Conservation (phyloP, 2,113 vertebrate species). For the Pangasianodon hypophthalmus region DNA sequence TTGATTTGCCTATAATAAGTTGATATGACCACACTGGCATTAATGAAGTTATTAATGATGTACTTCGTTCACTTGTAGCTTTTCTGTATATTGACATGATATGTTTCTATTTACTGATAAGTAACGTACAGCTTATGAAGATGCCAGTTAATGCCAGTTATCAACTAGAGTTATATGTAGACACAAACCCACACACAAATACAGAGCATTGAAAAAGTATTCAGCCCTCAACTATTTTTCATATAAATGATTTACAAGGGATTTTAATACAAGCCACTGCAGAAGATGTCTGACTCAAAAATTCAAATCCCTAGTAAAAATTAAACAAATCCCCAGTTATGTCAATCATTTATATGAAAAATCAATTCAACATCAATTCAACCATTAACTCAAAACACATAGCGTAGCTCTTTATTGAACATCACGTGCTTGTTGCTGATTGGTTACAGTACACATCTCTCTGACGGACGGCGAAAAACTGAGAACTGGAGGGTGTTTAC, state of each 20-base stretch:
- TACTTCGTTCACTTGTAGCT: background rate
- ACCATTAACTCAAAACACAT: background rate
- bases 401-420: background rate
- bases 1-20: slow-evolving; percentile 31
- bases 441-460: background rate
- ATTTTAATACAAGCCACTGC: background rate
- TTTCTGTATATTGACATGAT: background rate
- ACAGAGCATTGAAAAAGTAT: background rate
- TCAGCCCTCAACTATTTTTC: background rate
- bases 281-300: background rate
- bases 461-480: background rate
- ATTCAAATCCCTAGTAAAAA: background rate
- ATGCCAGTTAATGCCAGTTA: slow-evolving; percentile 12
- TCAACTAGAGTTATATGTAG: background rate
- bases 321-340: background rate
- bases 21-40: slow-evolving; percentile 7
- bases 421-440: background rate
- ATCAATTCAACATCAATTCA: background rate
- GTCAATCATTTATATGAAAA: background rate
- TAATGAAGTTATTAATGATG: slow-evolving; percentile 4
- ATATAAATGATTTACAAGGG: background rate
- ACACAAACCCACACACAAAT: background rate
- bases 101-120: background rate
- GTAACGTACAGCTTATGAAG: background rate
- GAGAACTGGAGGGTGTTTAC: background rate